Conservation (phyloP, 2,888 invertebrate species). For the Rhyacophila evoluta region DNA sequence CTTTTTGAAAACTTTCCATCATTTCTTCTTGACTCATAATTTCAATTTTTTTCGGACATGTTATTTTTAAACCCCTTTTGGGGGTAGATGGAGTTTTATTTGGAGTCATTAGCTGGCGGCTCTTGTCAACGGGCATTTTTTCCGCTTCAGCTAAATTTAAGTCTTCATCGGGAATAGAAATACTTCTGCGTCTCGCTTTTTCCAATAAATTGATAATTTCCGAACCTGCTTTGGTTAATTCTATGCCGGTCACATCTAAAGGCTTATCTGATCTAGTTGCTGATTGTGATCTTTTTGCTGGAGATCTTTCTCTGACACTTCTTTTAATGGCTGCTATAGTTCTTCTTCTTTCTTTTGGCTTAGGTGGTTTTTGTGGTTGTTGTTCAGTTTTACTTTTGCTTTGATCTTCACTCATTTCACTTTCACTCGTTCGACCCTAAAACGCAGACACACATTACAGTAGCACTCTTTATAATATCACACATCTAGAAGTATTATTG, state of each 20-base stretch:
- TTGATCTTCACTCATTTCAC: constrained; percentile 71
- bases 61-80: constrained; percentile 62
- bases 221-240: constrained; percentile 66
- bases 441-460: constrained; percentile 42
- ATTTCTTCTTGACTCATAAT: constrained; percentile 69
- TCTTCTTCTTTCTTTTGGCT: constrained; percentile 60
- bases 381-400: constrained; percentile 59
- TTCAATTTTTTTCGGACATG: constrained; percentile 69
- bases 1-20: constrained; percentile 66
- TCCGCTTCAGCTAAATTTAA: constrained; percentile 63
- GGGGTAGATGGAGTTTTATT: constrained; percentile 65
- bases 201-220: constrained; percentile 69
- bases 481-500: constrained; percentile 47
- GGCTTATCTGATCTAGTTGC: constrained; percentile 66
- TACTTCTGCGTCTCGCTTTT: constrained; percentile 66
- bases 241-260: constrained; percentile 63
- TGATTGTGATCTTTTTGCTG: constrained; percentile 71
- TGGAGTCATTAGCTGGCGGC: constrained; percentile 70
- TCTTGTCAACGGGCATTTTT: constrained; percentile 60
- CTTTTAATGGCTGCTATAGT: constrained; percentile 60
- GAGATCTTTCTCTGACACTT: constrained; percentile 59
- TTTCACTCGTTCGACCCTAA: constrained; percentile 71
- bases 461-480: constrained; percentile 42
- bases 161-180: constrained; percentile 69
- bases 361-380: constrained; percentile 58